Base-by-base conservation (phyloP, 2,113 vertebrate species). In the Cyprichromis sp. region DNA sequence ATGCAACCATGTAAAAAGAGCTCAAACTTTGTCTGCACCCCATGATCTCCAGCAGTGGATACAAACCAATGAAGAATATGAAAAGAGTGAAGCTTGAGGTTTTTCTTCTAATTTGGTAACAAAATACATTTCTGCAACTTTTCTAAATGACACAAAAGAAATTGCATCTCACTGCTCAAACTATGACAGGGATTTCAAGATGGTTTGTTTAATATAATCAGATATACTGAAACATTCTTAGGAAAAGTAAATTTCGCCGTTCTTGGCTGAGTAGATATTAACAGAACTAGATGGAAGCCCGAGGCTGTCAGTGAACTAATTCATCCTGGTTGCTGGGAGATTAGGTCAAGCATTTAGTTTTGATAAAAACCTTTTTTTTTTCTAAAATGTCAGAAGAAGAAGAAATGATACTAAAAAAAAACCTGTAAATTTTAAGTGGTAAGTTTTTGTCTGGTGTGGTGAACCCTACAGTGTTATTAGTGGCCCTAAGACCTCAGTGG, bases 401-500 rank as follows among this genome's bases (percentile, higher is more conserved):
- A 12, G 1, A 50, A 31, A 13, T 52, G 16, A 31, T 34, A 8
- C 42, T 19, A 9, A 38, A 7, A 71, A 8, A 71, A 50, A 85
- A 88, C 0, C 59, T 92, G 90, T 91, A 61, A 47, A 76, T 76
- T 73, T 68, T 57, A 17, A 61, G 19, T 50, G 36, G 24, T 10
- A 40, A 78, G 40, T 52, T 21, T 31, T 36, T 26, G 24, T 84
- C 71, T 89, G 55, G 76, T 88, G 57, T 9, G 4, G 36, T 76
- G 76, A 86, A 36, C 13, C 5, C 92, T 80, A 10, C 91, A 91
- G 94, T n/a, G 5, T 96, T 95, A 93, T 92, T 87, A 16, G 88
- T 93, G 71, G 84, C 96, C 96, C 94, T 80, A 26, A 61, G 96
- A 97, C 95, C 92, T 86, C 83, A 90, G 21, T 80, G 88, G 94